phyloP scores from a whole-genome alignment of 2,797 vertebrate genomes.

The Petrocephalus sullivani region DNA sequence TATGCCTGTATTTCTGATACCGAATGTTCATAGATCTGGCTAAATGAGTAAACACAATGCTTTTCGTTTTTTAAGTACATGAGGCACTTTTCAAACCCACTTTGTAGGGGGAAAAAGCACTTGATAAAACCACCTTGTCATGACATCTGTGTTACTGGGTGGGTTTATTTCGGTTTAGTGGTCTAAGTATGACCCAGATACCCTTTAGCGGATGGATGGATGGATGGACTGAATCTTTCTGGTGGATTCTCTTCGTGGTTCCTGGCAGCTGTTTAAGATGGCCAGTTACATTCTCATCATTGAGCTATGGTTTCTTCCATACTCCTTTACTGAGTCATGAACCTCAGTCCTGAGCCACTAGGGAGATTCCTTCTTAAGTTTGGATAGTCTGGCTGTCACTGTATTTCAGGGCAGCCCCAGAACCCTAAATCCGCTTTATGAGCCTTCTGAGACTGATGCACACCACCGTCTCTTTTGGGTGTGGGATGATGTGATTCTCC shows the following conservation, averaged over 20 bases:
- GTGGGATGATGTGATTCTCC: neutral
- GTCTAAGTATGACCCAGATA: neutral
- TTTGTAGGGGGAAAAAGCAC: neutral
- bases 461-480: neutral
- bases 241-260: neutral
- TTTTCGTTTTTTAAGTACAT: neutral
- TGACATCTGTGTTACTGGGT: neutral
- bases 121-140: neutral
- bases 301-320: neutral
- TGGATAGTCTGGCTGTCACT: neutral
- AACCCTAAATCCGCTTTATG: neutral
- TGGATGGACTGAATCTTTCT: neutral
- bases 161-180: neutral
- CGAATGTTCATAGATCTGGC: neutral
- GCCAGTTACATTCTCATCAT: neutral
- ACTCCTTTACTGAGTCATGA: neutral
- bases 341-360: neutral
- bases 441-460: neutral
- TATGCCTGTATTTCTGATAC: neutral
- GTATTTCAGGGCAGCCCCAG: neutral
- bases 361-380: neutral
- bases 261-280: neutral
- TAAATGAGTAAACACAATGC: too few species aligned
- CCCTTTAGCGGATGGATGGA: neutral
- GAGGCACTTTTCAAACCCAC: neutral